Base-by-base conservation (phyloP, 2,888 invertebrate genomes). In the Noctua janthe region DNA sequence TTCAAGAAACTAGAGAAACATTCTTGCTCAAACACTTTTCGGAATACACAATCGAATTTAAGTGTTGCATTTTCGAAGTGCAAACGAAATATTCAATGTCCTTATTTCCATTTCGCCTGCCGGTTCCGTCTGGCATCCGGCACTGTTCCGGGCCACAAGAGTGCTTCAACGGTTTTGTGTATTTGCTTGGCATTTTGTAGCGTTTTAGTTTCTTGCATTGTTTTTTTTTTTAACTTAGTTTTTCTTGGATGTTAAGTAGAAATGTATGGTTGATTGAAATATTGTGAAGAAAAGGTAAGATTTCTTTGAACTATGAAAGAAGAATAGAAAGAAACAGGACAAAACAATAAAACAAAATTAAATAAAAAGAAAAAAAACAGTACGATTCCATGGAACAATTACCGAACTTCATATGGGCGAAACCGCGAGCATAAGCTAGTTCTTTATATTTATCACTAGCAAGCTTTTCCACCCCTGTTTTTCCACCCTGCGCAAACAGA, bases 31-130 rank as follows among this genome's bases (percentile, higher is more conserved):
- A 78, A 77, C 47, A 79, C 15, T 71, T 51, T 66, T 66, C 35
- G 3, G 23, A 49, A 72, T 13, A 62, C 51, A 64, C 43, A 70
- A 74, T 54, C 29, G 39, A 76, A 76, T 81, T 71, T 59, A 67
- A 43, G n/a, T 35, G n/a, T 17, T 74, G 71, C 67, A 76, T 77
- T 77, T 72, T 64, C 43, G 35, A 62, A 76, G 67, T 86, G 67
- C 74, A 77, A 66, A 71, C 62, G 43, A 86, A 86, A 84, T 71
- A 71, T 86, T 54, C 74, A 17, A 77, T 49, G 81, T 75, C 71
- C 59, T 69, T 76, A 87, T 83, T 86, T 71, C 39, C 54, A 88
- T 86, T 86, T 83, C 51, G 54, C 64, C 23, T 64, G 72, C 15
- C 67, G 66, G 56, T 67, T 59, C 43, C 67, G 71, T 35, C 71